Evolutionary conservation across 2,797 vertebrate genomes (phyloP), one percentile per base, ranked within the genome.

Genomic region (Rhinatrema bivittatum): DNA sequence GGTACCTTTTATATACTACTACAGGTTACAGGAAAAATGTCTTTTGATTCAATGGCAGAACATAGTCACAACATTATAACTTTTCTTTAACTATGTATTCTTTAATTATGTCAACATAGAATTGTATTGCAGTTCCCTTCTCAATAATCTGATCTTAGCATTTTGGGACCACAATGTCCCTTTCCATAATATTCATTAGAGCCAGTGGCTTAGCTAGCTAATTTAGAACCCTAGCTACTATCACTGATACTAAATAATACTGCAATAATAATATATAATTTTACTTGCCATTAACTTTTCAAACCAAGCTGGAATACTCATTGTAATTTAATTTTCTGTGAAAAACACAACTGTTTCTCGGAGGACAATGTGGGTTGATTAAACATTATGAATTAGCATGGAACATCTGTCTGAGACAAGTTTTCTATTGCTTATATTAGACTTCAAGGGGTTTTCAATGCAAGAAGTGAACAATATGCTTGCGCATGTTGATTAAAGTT

Each of bases 301-400:
- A 43, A 20, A 46, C 25, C 43, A 38, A 24, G 11, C 33, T 53
- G 33, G 25, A 49, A 57, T 40, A 43, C 12, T 39, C 19, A 21
- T 15, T 42, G 23, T 56, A 60, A 65, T 53, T 58, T 58, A 48
- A 41, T 48, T 62, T 62, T 45, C 33, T 59, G 20, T 39, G 19
- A 48, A 65, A 63, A 53, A 55, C 10, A 2, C 22, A 36, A n/a
- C 6, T 31, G 0, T 53, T 44, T 50, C 50, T 63, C 48, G 28
- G 49, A 68, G 60, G 62, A 61, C 46, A 61, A 32, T 25, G 27
- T 19, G 7, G 10, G 8, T 43, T 67, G 50, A 49, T 60, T 54
- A 57, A 63, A 52, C 34, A 43, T 27, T 29, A 42, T n/a, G 25
- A 53, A 67, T 58, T 45, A 47, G 44, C 54, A 53, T 44, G 15